Conservation (phyloP, 1,140 invertebrate genomes). For the Zaprionus kolodkinae region DNA sequence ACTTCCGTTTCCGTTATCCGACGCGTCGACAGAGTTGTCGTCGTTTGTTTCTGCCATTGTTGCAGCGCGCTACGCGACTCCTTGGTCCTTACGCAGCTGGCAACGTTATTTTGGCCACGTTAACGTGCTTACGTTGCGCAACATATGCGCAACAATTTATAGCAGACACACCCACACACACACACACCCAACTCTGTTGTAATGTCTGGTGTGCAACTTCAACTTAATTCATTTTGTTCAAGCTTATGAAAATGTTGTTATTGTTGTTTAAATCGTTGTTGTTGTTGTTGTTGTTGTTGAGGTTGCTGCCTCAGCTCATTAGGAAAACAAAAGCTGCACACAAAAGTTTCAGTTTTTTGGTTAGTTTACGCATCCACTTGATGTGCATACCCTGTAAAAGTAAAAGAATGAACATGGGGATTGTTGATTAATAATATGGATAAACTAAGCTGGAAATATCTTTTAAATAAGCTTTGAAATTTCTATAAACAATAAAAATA, state of each 20-base stretch:
- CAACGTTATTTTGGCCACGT: slow-evolving; percentile 35
- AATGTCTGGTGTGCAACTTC: slow-evolving; percentile 40
- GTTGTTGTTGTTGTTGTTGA: slow-evolving; percentile 27
- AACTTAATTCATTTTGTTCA: slow-evolving; percentile 70
- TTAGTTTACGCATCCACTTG: slow-evolving; percentile 15
- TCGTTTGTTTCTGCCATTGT: slow-evolving; percentile 64
- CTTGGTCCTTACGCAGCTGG: too few relatives aligned
- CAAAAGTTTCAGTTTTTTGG: slow-evolving; percentile 53
- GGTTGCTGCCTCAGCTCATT: slow-evolving; percentile 65
- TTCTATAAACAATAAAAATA: background rate
- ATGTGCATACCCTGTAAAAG: slow-evolving; percentile 5
- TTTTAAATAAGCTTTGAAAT: background rate
- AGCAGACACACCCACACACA: background rate
- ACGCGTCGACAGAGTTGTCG: slow-evolving; percentile 46
- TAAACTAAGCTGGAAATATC: background rate
- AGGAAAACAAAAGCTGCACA: slow-evolving; percentile 73
- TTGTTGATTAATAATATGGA: background rate
- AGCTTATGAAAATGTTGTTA: slow-evolving; percentile 75
- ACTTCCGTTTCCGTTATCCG: slow-evolving; percentile 77
- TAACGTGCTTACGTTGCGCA: slow-evolving; percentile 61
- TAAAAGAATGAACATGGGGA: background rate
- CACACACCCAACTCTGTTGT: slow-evolving; percentile 7
- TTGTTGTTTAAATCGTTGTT: slow-evolving; percentile 41
- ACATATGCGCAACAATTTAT: slow-evolving; percentile 67
- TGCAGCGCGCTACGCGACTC: slow-evolving; percentile 19